phyloP scores from a whole-genome alignment of 2,888 invertebrate species.

The Epistrophe grossulariae region DNA sequence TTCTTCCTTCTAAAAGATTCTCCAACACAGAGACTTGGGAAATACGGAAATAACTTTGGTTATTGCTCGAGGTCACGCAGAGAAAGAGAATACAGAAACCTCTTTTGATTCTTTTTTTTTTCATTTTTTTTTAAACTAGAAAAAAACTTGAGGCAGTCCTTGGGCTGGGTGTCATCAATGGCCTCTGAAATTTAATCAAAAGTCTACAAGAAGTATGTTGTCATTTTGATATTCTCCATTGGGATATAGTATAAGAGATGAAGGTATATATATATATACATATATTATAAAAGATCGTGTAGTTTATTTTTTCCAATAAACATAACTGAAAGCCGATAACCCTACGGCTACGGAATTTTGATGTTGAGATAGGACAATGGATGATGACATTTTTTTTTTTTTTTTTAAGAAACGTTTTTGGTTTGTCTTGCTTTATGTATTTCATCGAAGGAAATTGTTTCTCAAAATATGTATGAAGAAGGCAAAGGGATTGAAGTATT shows the following conservation, averaged over 20 bases:
- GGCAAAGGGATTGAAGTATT: not conserved
- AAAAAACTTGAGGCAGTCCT: conserved; percentile 20
- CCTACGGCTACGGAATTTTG: conserved; percentile 30
- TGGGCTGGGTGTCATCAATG: conserved; percentile 36
- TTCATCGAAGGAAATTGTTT: conserved; percentile 16
- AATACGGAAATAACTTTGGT: conserved; percentile 57
- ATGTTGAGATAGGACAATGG: conserved; percentile 14
- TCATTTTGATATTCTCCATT: conserved; percentile 33
- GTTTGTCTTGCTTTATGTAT: not conserved
- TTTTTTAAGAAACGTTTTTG: conserved; percentile 6
- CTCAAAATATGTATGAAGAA: not conserved
- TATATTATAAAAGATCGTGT: not conserved
- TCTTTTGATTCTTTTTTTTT: not conserved
- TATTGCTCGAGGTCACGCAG: conserved; percentile 33
- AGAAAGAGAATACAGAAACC: not conserved
- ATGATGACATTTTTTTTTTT: conserved; percentile 7
- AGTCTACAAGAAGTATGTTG: conserved; percentile 37
- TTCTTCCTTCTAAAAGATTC: not conserved
- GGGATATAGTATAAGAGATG: not conserved
- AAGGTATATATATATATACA: not conserved
- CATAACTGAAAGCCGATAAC: conserved; percentile 35
- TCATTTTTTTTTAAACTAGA: conserved; percentile 5
- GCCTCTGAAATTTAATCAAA: conserved; percentile 68
- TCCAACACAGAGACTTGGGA: not conserved
- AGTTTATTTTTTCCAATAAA: conserved; percentile 35